These are phyloP conservation scores for Magallana nippona DNA, from an alignment of 2,888 invertebrate species.

Conservation along the genomic window DNA sequence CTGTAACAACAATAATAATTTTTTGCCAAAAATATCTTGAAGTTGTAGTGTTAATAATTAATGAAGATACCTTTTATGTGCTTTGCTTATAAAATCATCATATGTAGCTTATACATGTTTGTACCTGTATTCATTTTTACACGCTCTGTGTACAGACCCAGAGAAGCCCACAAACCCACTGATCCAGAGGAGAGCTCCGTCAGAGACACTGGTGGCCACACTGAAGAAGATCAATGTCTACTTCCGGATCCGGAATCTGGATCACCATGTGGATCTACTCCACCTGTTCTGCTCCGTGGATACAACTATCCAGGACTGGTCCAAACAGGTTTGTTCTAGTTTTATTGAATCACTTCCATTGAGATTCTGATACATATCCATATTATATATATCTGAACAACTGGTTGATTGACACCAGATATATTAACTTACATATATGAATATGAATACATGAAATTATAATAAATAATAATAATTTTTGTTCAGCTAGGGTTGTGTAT, in stretches of 20 bases:
- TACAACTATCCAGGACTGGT: constrained; percentile 86
- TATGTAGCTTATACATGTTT: no score
- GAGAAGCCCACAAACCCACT: constrained; percentile 51
- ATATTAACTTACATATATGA: not conserved
- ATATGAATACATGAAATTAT: not conserved
- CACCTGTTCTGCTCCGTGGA: constrained; percentile 83
- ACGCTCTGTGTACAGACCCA: not conserved
- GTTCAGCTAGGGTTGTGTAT: no score
- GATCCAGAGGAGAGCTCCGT: constrained; percentile 71
- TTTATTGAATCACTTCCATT: not conserved
- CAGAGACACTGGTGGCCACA: constrained; percentile 82
- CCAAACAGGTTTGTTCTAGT: constrained; percentile 80
- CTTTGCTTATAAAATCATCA: not conserved
- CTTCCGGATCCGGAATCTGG: constrained; percentile 84
- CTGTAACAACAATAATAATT: no score
- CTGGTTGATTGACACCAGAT: no score
- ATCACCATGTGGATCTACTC: constrained; percentile 82
- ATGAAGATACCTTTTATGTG: no score
- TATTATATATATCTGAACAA: no score
- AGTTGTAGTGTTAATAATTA: no score
- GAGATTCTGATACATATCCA: no score
- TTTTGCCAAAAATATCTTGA: no score
- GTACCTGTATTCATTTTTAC: no score
- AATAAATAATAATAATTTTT: not conserved
- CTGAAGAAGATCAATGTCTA: constrained; percentile 84